A percentile compares a stretch with the other conserved stretches of the same genome.
phyloP scores from a whole-genome alignment of 2,888 invertebrate genomes.

The Dione vanillae region DNA sequence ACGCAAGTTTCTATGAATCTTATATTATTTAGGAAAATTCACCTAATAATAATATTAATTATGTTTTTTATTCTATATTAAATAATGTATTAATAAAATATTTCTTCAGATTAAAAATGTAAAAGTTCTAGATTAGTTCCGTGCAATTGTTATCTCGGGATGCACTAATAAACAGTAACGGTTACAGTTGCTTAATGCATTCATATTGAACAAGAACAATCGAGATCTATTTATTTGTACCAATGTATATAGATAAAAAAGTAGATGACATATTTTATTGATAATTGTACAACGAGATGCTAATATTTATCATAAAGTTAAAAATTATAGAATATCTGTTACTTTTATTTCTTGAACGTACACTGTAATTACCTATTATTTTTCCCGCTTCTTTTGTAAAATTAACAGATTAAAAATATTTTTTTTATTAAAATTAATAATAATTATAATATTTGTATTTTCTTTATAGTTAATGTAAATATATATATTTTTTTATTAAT shows the following conservation, averaged over 20 bases:
- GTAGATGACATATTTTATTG: too few relatives aligned
- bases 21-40: background rate
- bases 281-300: too few relatives aligned
- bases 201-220: constrained; percentile 24
- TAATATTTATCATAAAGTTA: too few relatives aligned
- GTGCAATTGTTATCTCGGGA: constrained; percentile 46
- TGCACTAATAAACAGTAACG: constrained; percentile 59
- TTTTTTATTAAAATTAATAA: background rate
- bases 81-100: background rate
- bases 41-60: background rate
- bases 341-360: background rate
- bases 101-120: constrained; percentile 19
- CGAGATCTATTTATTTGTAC: background rate
- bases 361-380: background rate
- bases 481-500: background rate
- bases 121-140: constrained; percentile 39
- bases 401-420: background rate
- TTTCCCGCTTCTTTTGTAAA: background rate
- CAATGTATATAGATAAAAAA: background rate
- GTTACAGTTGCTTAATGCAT: constrained; percentile 47
- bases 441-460: background rate
- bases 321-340: background rate
- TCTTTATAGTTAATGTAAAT: too few relatives aligned
- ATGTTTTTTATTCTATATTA: background rate
- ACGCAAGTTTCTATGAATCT: background rate